phyloP scores from a whole-genome alignment of 37 sponge, comb jelly and placozoan species.

The Aplysina aerophoba region DNA sequence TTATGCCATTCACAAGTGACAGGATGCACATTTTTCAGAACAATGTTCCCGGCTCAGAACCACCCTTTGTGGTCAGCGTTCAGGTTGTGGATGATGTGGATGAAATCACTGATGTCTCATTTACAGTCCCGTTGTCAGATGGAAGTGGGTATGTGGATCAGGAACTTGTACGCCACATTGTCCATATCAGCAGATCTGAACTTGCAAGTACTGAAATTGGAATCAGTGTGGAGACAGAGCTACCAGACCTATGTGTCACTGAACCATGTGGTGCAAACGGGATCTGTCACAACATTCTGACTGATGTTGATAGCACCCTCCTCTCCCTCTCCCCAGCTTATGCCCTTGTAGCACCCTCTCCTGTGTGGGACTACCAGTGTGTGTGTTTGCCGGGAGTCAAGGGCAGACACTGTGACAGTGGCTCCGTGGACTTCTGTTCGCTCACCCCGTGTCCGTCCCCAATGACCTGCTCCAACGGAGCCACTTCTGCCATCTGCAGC shows the following conservation, averaged over 20 bases:
- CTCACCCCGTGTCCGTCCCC: background rate
- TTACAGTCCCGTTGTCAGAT: conserved; percentile 13
- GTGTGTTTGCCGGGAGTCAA: conserved; percentile 31
- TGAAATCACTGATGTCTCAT: conserved; percentile 24
- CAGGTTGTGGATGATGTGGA: conserved; percentile 5
- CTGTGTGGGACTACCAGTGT: conserved; percentile 31
- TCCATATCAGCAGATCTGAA: conserved; percentile 41
- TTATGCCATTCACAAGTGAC: background rate
- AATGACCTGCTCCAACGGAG: conserved; percentile 1
- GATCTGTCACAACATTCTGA: conserved; percentile 35
- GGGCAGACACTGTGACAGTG: conserved; percentile 25
- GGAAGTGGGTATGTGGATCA: conserved; percentile 38
- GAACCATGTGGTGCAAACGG: conserved; percentile 47
- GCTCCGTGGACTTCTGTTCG: conserved; percentile 20
- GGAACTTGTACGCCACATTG: conserved; percentile 50
- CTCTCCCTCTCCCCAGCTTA: background rate
- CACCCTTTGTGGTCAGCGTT: background rate
- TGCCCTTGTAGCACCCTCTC: background rate
- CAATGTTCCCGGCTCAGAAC: background rate
- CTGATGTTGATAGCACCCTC: background rate
- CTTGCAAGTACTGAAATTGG: conserved; percentile 1
- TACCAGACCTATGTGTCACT: conserved; percentile 48
- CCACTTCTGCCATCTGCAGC: background rate
- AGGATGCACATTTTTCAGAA: background rate
- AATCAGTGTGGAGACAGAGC: conserved; percentile 43